These are phyloP conservation scores for Micrasema longulum DNA, from an alignment of 1,140 invertebrate species.

Conservation along the genomic window DNA sequence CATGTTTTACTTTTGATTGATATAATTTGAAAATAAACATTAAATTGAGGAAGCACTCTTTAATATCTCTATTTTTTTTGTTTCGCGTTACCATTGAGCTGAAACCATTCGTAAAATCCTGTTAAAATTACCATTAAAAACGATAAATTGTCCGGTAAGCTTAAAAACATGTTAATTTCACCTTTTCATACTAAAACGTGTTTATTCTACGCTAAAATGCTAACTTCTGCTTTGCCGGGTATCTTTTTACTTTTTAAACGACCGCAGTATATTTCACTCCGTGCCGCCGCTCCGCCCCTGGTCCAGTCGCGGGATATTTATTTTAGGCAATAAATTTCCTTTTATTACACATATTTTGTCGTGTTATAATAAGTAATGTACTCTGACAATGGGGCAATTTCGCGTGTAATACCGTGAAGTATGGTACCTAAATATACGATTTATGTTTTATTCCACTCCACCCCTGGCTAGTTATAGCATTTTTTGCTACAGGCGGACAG, in stretches of 20 bases:
- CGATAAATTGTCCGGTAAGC: conserved; percentile 25
- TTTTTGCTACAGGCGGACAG: conserved; percentile 9
- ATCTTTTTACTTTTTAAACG: conserved; percentile 42
- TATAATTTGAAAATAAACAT: no score
- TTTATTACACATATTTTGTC: conserved; percentile 71
- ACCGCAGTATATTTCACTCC: conserved; percentile 36
- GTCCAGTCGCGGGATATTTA: conserved; percentile 62
- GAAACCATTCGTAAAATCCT: no score
- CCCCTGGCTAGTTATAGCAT: conserved; percentile 37
- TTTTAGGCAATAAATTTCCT: conserved; percentile 69
- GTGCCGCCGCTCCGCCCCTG: neutral
- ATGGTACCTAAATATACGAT: conserved; percentile 54
- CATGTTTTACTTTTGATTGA: no score
- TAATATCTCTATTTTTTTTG: no score
- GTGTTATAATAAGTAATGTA: conserved; percentile 71
- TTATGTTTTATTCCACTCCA: conserved; percentile 54
- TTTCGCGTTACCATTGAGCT: no score
- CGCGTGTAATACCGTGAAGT: conserved; percentile 64
- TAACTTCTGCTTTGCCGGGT: conserved; percentile 33
- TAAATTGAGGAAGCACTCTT: no score
- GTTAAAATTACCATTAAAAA: conserved; percentile 10
- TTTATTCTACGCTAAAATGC: conserved; percentile 28
- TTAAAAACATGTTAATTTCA: conserved; percentile 31
- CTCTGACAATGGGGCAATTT: conserved; percentile 65
- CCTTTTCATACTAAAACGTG: conserved; percentile 30